Evolutionary conservation across 2,113 vertebrate genomes (phyloP), one percentile per base, ranked within the genome.

Genomic region (Lasiurus cinereus): DNA sequence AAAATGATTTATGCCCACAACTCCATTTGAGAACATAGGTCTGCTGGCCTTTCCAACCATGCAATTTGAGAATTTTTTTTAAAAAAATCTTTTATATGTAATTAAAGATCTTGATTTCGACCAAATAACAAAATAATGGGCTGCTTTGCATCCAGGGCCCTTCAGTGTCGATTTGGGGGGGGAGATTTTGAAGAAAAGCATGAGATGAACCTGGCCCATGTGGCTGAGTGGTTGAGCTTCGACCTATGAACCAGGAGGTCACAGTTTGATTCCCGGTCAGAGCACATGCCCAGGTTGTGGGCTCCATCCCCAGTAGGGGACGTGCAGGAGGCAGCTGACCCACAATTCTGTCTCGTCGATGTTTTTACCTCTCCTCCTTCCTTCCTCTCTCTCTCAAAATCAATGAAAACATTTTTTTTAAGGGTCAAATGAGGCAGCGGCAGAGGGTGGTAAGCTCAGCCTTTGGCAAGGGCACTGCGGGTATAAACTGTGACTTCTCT

Each of bases 41-140:
- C 91, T 50, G 50, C 54, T 76, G 74, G 52, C 73, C 46, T 96
- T 80, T 19, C 48, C 85, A 86, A 89, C 69, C 22, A 69, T 73
- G 67, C 52, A 96, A 97, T 66, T 74, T 94, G 79, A 83, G 79
- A 96, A 96, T 86, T 82, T 2, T 83, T 88, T n/a, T 8, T 39
- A 39, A 64, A 84, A 27, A 73, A 74, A 18, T 77, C 85, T 97
- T 97, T 93, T 83, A 33, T 21, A 48, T 87, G 62, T 82, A 78
- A 94, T 72, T 93, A 46, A 95, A 95, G 96, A 92, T 46, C 79
- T 77, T 66, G 62, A 10, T 85, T n/a, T 14, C 29, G 46, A 22
- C 33, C 46, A 31, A 83, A 82, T 90, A 52, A 84, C 8, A 62
- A 92, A 94, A 24, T 29, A 67, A 39, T 67, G 21, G 31, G n/a